phyloP scores from a whole-genome alignment of 2,113 vertebrate species.

The Pelobates fuscus region DNA sequence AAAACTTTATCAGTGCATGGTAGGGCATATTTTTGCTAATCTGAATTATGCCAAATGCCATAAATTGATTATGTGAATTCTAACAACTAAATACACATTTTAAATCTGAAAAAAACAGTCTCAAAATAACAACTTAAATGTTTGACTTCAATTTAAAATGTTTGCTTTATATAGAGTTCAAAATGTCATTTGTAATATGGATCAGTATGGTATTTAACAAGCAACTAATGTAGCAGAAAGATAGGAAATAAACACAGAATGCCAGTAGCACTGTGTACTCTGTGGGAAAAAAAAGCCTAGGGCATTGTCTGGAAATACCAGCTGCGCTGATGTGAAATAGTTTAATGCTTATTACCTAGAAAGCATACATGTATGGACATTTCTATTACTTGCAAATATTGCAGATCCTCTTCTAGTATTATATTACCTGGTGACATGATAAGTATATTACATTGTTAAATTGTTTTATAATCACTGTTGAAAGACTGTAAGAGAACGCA shows the following conservation, averaged over 20 bases:
- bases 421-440: no score
- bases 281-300: constrained; percentile 23
- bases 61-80: no score
- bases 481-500: no score
- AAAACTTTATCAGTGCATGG: no score
- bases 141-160: neutral
- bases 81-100: no score
- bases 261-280: constrained; percentile 27
- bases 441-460: no score
- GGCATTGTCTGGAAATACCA: constrained; percentile 27
- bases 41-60: no score
- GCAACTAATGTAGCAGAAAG: constrained; percentile 39
- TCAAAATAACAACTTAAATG: neutral
- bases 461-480: no score
- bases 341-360: constrained; percentile 29
- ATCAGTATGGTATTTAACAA: constrained; percentile 36
- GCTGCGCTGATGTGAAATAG: constrained; percentile 30
- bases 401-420: no score
- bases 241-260: constrained; percentile 33
- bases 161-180: constrained; percentile 13
- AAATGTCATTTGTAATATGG: constrained; percentile 46
- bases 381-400: constrained; percentile 17
- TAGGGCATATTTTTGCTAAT: no score
- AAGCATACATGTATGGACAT: constrained; percentile 33
- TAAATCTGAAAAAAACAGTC: no score